Evolutionary conservation across 2,888 invertebrate species (phyloP).

Genomic region (Mythimna pallens): DNA sequence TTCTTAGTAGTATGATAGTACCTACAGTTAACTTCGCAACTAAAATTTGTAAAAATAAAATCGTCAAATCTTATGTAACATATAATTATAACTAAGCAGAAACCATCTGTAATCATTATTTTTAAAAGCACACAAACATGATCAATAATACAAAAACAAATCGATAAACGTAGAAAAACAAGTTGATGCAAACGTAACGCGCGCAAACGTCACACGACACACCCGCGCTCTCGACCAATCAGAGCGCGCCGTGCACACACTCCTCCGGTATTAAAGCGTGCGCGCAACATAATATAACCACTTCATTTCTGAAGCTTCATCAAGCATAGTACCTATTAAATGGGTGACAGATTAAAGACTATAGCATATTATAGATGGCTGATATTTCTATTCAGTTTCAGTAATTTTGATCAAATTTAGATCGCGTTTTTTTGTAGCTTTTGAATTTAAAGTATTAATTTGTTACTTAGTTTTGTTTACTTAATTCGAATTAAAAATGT

Average conservation of each 20-base stretch:
- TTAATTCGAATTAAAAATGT: constrained; percentile 76
- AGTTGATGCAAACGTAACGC: constrained; percentile 61
- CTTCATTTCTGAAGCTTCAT: constrained; percentile 54
- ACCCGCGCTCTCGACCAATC: constrained; percentile 87
- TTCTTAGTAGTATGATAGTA: not conserved
- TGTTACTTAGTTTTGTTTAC: constrained; percentile 63
- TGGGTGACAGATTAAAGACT: constrained; percentile 87
- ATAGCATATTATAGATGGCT: constrained; percentile 88
- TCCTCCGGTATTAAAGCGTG: constrained; percentile 81
- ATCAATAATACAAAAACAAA: constrained; percentile 68
- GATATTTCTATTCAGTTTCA: constrained; percentile 89
- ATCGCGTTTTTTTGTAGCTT: constrained; percentile 39
- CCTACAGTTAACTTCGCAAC: too few relatives aligned
- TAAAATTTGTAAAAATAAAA: not conserved
- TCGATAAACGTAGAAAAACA: constrained; percentile 56
- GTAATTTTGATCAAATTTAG: constrained; percentile 86
- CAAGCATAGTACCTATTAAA: constrained; percentile 77
- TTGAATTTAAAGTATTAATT: constrained; percentile 62
- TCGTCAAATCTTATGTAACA: not conserved
- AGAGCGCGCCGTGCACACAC: constrained; percentile 74
- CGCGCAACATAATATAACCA: constrained; percentile 70
- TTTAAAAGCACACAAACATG: constrained; percentile 23
- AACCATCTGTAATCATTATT: constrained; percentile 5
- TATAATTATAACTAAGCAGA: too few relatives aligned
- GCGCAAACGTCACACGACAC: constrained; percentile 78